Evolutionary conservation across 1,140 invertebrate genomes (phyloP), one percentile per base, ranked within the genome.

Genomic region (Drosophila setifemur): DNA sequence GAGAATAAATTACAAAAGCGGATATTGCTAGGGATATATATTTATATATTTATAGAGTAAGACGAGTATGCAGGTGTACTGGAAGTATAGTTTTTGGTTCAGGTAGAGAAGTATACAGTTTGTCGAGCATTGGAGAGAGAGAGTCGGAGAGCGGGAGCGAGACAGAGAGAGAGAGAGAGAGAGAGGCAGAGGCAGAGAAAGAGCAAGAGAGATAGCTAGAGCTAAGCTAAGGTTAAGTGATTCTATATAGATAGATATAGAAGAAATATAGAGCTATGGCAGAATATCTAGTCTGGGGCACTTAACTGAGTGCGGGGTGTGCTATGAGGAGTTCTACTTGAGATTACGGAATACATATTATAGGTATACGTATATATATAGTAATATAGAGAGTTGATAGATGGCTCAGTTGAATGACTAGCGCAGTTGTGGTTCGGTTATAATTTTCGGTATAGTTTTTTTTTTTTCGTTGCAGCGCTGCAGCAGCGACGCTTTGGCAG

Each of bases 401-500:
- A 58, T 58, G 47, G 23, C 40, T 55, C 37, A 53, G 61, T 77
- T 50, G 18, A 67, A 79, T 85, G 81, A 86, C 37, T 64, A 77
- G 74, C 79, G 81, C 73, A 75, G 75, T 86, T 66, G 66, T 73
- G 73, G 60, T 76, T 67, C 54, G 40, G 52, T 77, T 76, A 26
- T 57, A 55, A 48, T 57, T 37, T 73, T 55, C 23, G 26, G 25
- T 52, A 40, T 72, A 3, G 2, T 23, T 18, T 72, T 57, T 57
- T 45, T 71, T 66, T 78, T 58, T 64, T 50, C 7, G 39, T 69
- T 70, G 66, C 70, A 75, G 76, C 76, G 76, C 74, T 68, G 81
- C 68, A 86, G 82, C 76, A 81, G 75, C 68, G 82, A 81, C 83
- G 75, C 78, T 89, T 89, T 89, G 87, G 67, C 87, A 87, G 82